A percentile compares a stretch with the other conserved stretches of the same genome.
These are phyloP conservation scores for Patiria pectinifera DNA, from an alignment of 53 echinoderm and acorn worm genomes.

Conservation along the genomic window DNA sequence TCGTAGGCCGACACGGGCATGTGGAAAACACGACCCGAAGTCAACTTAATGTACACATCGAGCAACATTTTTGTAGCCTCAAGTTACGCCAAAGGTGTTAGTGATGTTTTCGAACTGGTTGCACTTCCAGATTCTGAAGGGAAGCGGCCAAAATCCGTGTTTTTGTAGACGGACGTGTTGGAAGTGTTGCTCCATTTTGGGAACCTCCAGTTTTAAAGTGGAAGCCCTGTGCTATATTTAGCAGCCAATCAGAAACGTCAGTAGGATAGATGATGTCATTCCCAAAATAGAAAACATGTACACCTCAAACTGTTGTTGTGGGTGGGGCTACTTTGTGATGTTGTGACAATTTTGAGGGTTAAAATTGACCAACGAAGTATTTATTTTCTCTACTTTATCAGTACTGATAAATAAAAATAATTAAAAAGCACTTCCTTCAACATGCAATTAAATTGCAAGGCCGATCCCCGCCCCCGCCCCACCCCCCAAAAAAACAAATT, in stretches of 20 bases:
- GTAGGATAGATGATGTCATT: slow-evolving; percentile 22
- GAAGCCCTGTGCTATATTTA: slow-evolving; percentile 74
- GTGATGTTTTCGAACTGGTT: neutral
- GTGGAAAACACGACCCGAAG: slow-evolving; percentile 53
- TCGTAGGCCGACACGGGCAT: slow-evolving; percentile 58
- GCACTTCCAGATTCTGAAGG: neutral
- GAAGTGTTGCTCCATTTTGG: neutral
- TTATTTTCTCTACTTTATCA: too few relatives aligned
- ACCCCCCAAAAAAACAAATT: too few relatives aligned
- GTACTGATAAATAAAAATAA: too few relatives aligned
- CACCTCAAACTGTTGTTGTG: neutral
- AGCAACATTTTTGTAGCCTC: slow-evolving; percentile 13
- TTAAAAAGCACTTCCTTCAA: too few relatives aligned
- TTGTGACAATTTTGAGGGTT: too few relatives aligned
- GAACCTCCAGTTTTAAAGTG: slow-evolving; percentile 15
- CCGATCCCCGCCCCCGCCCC: too few relatives aligned
- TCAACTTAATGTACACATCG: slow-evolving; percentile 70
- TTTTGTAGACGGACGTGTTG: slow-evolving; percentile 11
- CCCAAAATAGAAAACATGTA: neutral
- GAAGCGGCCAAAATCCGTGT: neutral
- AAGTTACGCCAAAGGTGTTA: neutral
- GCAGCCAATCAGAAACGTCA: slow-evolving; percentile 71
- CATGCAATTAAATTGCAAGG: too few relatives aligned
- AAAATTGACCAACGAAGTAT: too few relatives aligned
- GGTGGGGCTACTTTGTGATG: neutral